Evolutionary conservation across 1,140 invertebrate species (phyloP).

Genomic region (Drosophila pseudoobscura): DNA sequence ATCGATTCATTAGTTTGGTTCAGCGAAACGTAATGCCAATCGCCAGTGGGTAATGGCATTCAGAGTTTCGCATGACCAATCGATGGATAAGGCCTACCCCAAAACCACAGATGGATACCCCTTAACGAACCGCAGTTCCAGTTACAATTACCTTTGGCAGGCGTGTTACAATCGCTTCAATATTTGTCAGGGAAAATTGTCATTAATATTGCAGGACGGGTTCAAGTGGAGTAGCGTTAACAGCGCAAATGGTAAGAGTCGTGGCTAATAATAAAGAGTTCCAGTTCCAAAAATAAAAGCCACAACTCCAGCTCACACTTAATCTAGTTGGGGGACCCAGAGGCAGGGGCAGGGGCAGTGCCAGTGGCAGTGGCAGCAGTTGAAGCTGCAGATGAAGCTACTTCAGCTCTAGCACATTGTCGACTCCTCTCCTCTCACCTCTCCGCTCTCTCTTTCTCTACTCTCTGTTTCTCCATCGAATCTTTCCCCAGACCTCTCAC

Average conservation of each 20-base stretch:
- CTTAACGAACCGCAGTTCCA: constrained; percentile 39
- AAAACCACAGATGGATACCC: constrained; percentile 33
- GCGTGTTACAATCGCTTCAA: constrained; percentile 57
- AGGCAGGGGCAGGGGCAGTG: not conserved
- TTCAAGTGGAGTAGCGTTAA: not conserved
- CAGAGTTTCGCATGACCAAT: constrained; percentile 21
- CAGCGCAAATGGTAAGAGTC: constrained; percentile 32
- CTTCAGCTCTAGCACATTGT: constrained; percentile 27
- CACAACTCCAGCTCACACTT: constrained; percentile 51
- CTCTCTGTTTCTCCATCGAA: not conserved
- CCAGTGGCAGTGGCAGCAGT: too few species aligned
- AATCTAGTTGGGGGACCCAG: constrained; percentile 68
- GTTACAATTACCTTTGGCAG: constrained; percentile 54
- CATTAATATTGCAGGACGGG: constrained; percentile 53
- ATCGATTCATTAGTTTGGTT: not conserved
- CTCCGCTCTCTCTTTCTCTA: not conserved
- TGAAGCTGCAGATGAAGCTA: too few species aligned
- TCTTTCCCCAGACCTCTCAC: constrained; percentile 46
- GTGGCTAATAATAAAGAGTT: constrained; percentile 71
- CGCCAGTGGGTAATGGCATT: too few species aligned
- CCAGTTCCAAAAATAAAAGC: constrained; percentile 55
- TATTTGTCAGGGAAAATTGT: constrained; percentile 57
- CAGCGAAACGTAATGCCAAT: too few species aligned
- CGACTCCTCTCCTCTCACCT: not conserved
- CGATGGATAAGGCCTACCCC: constrained; percentile 26